Evolutionary conservation across 2,113 vertebrate genomes (phyloP).

Genomic region (Neolamprologus hecqui): DNA sequence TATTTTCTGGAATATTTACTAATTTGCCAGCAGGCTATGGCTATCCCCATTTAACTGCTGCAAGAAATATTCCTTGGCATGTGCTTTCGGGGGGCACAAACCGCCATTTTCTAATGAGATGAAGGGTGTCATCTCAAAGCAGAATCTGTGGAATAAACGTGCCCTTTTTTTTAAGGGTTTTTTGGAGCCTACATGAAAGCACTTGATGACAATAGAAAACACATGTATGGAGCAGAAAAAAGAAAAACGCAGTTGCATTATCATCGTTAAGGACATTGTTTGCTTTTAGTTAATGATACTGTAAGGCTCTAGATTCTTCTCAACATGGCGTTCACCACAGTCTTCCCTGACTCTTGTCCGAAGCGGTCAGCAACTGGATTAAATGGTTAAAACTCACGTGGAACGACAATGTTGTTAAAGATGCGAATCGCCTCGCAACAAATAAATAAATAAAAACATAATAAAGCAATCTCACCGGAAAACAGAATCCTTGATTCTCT

Average conservation of each 20-base stretch:
- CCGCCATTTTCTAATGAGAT: slow-evolving; percentile 69
- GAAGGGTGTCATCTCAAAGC: slow-evolving; percentile 34
- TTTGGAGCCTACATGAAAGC: not conserved
- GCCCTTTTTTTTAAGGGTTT: not conserved
- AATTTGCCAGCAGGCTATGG: not conserved
- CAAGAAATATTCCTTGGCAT: not conserved
- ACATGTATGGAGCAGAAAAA: not conserved
- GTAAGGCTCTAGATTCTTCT: slow-evolving; percentile 4
- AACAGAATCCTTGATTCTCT: slow-evolving; percentile 38
- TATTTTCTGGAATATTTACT: not conserved
- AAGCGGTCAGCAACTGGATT: slow-evolving; percentile 8
- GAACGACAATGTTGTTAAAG: not conserved
- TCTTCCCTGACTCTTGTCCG: slow-evolving; percentile 46
- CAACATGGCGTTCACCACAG: slow-evolving; percentile 66
- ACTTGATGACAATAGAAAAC: not conserved
- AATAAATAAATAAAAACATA: not conserved
- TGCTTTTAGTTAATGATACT: not conserved
- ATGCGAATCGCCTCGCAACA: not conserved
- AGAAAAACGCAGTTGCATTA: not conserved
- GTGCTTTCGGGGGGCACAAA: slow-evolving; percentile 18
- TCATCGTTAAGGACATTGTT: not conserved
- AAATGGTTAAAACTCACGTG: not conserved
- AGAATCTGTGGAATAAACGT: not conserved
- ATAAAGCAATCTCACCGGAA: slow-evolving; percentile 55
- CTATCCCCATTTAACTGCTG: not conserved